Evolutionary conservation across 2,888 invertebrate species (phyloP), one percentile per base, ranked within the genome.

Genomic region (Ditula angustiorana): DNA sequence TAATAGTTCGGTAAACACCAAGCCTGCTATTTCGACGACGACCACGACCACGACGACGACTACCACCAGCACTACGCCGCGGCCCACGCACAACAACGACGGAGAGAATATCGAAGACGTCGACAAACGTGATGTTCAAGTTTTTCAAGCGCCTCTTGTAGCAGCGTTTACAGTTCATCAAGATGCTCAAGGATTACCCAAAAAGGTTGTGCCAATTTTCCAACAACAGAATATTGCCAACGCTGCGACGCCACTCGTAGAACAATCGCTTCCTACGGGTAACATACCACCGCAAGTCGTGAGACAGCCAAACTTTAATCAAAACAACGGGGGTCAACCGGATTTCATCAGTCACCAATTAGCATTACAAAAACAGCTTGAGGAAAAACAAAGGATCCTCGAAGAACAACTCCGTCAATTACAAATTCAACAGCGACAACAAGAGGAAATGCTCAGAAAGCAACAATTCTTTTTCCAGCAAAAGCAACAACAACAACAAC

Each of bases 101-200:
- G 95, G 96, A 58, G 94, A 95, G 82, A 95, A 95, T 74, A 95
- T 94, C 61, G 95, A 95, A 81, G 94, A 95, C 71, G 95, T 95
- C 2, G 94, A 95, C 74, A 94, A 95, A 77, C 92, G 94, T 66
- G 95, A 95, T 66, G 96, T 97, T 0, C 96, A 97, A 82, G 96
- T 97, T 55, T 96, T 95, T 77, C 95, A 95, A 71, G 97, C 97
- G 2, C 97, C 97, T 0, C 81, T 97, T 65, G 96, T 97, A 0
- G 96, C 97, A 1, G 97, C 97, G 0, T 97, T 97, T 76, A 97
- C 97, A 0, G 96, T 97, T 0, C 96, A 97, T 70, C 96, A 97
- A 83, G 97, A 97, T 78, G 95, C 95, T 70, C 93, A 94, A 26
- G 97, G 97, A 0, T 80, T 95, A n/a, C 96, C 97, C 0, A 96